A percentile compares a stretch with the other conserved stretches of the same genome.
Conservation (phyloP, 2,888 invertebrate species). For the Lordiphosa andalusiaca region DNA sequence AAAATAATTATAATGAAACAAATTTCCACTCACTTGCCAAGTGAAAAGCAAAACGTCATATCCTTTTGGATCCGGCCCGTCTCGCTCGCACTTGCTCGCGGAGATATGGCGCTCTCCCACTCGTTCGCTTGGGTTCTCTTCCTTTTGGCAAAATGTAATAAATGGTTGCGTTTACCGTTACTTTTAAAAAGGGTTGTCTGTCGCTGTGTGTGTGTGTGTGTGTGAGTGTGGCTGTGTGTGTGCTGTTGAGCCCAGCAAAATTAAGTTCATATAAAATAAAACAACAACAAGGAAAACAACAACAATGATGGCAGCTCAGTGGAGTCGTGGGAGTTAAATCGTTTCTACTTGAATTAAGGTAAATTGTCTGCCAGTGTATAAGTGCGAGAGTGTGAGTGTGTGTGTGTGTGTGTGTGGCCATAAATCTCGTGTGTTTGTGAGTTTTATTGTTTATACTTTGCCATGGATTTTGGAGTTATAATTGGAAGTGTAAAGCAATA, state of each 20-base stretch:
- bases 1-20: constrained; percentile 81
- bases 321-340: constrained; percentile 69
- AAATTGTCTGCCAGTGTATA: constrained; percentile 34
- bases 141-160: constrained; percentile 55
- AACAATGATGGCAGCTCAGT: constrained; percentile 38
- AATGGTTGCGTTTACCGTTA: constrained; percentile 73
- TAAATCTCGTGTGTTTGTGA: constrained; percentile 50
- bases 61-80: constrained; percentile 55
- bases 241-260: constrained; percentile 58
- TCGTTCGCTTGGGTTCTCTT: constrained; percentile 13
- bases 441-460: constrained; percentile 63
- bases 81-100: constrained; percentile 42
- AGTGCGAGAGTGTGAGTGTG: constrained; percentile 14
- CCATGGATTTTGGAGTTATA: constrained; percentile 64
- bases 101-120: neutral
- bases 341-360: constrained; percentile 70
- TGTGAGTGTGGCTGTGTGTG: constrained; percentile 42
- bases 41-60: constrained; percentile 74
- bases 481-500: constrained; percentile 71
- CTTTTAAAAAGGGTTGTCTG: constrained; percentile 68
- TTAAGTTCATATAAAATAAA: constrained; percentile 74
- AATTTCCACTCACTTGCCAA: constrained; percentile 79
- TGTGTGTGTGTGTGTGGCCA: constrained; percentile 43
- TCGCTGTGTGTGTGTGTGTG: constrained; percentile 41
- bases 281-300: constrained; percentile 45